These are phyloP conservation scores for Caranx melampygus DNA, from an alignment of 2,113 vertebrate genomes.

Conservation along the genomic window DNA sequence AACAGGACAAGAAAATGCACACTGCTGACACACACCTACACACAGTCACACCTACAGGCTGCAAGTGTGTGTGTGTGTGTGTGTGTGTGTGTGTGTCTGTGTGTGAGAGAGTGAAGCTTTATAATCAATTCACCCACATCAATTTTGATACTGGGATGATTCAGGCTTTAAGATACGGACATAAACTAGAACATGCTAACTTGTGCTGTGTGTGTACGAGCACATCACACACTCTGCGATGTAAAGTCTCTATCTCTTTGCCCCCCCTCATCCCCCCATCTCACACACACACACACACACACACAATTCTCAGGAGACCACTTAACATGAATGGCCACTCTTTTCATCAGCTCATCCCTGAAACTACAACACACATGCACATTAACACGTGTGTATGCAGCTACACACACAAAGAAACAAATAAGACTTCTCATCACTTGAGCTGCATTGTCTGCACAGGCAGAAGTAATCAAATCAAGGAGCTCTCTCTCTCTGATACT, in stretches of 20 bases:
- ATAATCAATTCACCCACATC: background rate
- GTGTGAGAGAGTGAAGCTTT: background rate
- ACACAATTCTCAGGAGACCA: conserved; percentile 27
- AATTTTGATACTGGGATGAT: background rate
- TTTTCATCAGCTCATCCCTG: conserved; percentile 24
- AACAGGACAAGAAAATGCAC: too few species aligned
- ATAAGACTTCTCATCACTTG: conserved; percentile 25
- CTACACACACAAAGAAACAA: conserved; percentile 40
- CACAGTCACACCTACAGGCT: background rate
- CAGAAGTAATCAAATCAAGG: conserved; percentile 76
- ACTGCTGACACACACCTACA: background rate
- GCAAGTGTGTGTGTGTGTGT: too few species aligned
- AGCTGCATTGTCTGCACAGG: conserved; percentile 48
- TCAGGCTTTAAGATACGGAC: background rate
- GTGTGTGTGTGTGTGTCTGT: too few species aligned
- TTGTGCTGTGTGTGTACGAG: background rate
- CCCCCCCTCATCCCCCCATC: background rate
- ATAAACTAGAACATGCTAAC: conserved; percentile 4
- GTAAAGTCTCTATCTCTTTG: too few species aligned
- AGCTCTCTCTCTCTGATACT: conserved; percentile 33
- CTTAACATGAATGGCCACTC: conserved; percentile 32
- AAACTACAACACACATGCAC: conserved; percentile 18
- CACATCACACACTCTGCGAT: background rate
- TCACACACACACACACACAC: background rate
- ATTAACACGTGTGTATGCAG: background rate